Conservation (phyloP, 2,888 invertebrate species). For the Sphaerophoria taeniata region DNA sequence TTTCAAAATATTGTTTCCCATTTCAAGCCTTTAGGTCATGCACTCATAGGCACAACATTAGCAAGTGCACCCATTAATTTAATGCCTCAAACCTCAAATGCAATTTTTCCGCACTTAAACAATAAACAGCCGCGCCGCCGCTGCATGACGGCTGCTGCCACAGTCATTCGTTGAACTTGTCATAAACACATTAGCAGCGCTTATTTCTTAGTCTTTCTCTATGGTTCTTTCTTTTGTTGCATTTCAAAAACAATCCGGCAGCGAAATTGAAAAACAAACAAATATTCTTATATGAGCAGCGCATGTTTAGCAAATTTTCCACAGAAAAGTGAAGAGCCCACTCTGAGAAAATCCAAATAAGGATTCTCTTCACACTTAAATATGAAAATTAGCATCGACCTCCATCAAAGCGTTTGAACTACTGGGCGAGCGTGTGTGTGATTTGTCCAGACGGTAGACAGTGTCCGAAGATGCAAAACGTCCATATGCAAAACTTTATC, state of each 20-base stretch:
- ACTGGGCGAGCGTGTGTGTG: neutral
- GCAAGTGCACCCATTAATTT: neutral
- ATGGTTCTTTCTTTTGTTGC: neutral
- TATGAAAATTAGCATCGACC: conserved; percentile 68
- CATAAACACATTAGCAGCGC: conserved; percentile 24
- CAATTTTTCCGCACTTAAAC: neutral
- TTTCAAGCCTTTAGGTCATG: no score
- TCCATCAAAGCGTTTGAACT: conserved; percentile 8
- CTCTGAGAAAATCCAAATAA: conserved; percentile 37
- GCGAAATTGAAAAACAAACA: conserved; percentile 28
- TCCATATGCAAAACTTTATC: conserved; percentile 43
- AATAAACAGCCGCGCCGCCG: neutral
- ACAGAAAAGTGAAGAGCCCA: conserved; percentile 35
- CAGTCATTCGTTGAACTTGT: conserved; percentile 19
- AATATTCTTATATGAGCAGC: neutral
- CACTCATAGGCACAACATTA: neutral
- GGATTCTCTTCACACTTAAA: conserved; percentile 63
- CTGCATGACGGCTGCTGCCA: no score
- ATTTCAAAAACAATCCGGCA: conserved; percentile 2
- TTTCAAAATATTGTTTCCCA: no score
- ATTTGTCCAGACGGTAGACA: no score
- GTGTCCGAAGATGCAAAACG: neutral
- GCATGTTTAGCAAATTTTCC: conserved; percentile 5
- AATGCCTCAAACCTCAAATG: conserved; percentile 21
- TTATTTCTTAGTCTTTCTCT: neutral